Conservation (phyloP, 2,888 invertebrate species). For the Polyommatus iphigenia region DNA sequence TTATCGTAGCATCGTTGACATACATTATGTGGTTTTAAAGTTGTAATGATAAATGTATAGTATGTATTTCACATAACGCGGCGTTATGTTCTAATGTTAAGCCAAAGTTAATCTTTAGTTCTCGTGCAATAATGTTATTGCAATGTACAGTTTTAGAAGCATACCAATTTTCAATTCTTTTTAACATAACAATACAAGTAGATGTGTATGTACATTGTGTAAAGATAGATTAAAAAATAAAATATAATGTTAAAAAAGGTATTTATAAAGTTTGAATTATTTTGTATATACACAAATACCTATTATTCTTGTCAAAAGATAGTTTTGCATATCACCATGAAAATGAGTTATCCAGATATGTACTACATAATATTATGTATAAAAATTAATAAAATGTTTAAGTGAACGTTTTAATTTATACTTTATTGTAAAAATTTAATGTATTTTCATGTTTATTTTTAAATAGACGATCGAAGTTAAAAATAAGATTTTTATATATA, state of each 20-base stretch:
- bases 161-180: slow-evolving; percentile 56
- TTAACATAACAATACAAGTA: slow-evolving; percentile 54
- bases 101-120: slow-evolving; percentile 78
- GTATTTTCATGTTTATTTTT: slow-evolving; percentile 63
- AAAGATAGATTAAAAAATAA: slow-evolving; percentile 63
- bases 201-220: slow-evolving; percentile 72
- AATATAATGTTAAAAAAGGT: slow-evolving; percentile 65
- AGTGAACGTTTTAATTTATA: slow-evolving; percentile 16
- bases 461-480: slow-evolving; percentile 62
- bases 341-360: slow-evolving; percentile 45
- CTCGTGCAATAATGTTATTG: slow-evolving; percentile 77
- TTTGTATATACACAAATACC: slow-evolving; percentile 59
- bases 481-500: slow-evolving; percentile 51
- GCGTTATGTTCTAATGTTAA: slow-evolving; percentile 69
- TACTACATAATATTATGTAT: slow-evolving; percentile 34
- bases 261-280: slow-evolving; percentile 58
- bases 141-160: slow-evolving; percentile 73
- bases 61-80: slow-evolving; percentile 23
- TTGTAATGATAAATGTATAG: slow-evolving; percentile 4
- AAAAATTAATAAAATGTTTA: slow-evolving; percentile 35
- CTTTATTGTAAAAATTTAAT: slow-evolving; percentile 35
- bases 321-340: slow-evolving; percentile 54
- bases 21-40: slow-evolving; percentile 2
- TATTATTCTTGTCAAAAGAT: slow-evolving; percentile 51
- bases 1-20: slow-evolving; percentile 16